phyloP scores from a whole-genome alignment of 2,888 invertebrate genomes.

The Lottia scabra region DNA sequence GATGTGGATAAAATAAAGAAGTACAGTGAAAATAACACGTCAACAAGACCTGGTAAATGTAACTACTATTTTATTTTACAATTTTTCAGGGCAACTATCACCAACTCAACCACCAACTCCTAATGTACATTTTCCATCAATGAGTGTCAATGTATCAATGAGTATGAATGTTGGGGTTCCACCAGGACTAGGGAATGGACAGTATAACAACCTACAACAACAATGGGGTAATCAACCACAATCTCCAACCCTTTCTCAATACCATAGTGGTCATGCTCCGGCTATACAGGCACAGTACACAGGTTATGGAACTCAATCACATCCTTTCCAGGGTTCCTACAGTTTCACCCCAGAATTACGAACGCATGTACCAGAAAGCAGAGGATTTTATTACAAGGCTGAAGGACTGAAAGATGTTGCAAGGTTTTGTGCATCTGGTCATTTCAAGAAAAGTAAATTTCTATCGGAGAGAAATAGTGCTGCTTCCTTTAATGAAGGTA shows the following conservation, averaged over 20 bases:
- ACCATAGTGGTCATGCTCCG: constrained; percentile 19
- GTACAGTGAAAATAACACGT: no score
- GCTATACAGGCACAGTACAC: constrained; percentile 23
- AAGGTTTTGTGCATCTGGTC: constrained; percentile 37
- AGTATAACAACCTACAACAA: constrained; percentile 39
- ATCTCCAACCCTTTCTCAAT: constrained; percentile 22
- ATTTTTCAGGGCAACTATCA: constrained; percentile 11
- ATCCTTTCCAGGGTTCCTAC: constrained; percentile 42
- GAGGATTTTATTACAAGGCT: constrained; percentile 51
- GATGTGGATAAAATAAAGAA: no score
- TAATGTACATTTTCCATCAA: constrained; percentile 79
- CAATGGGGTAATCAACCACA: constrained; percentile 19
- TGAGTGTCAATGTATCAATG: constrained; percentile 98
- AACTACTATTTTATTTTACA: no score
- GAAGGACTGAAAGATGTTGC: constrained; percentile 50
- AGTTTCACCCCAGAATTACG: constrained; percentile 51
- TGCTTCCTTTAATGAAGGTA: background rate
- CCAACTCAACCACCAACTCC: constrained; percentile 48
- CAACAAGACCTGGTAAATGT: no score
- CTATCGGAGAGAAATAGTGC: constrained; percentile 35
- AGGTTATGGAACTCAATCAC: constrained; percentile 21
- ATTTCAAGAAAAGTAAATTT: constrained; percentile 46
- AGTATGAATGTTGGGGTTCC: constrained; percentile 93
- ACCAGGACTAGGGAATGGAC: constrained; percentile 43
- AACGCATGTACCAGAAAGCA: constrained; percentile 36